These are phyloP conservation scores for Neotoxoptera formosana DNA, from an alignment of 1,140 invertebrate genomes.

Conservation along the genomic window DNA sequence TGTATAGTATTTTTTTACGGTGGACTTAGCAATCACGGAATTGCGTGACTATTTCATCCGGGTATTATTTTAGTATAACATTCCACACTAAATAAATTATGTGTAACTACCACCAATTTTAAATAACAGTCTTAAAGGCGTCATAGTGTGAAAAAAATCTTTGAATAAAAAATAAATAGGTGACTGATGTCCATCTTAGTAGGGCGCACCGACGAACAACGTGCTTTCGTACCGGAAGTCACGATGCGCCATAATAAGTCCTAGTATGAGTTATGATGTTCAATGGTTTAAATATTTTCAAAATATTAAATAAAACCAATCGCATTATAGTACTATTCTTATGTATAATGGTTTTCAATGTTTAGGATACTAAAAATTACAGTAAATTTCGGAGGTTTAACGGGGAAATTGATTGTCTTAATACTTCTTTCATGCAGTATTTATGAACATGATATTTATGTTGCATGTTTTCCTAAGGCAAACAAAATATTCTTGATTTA, in stretches of 20 bases:
- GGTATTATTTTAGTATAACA: background rate
- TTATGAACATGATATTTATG: background rate
- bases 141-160: background rate
- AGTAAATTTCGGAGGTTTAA: background rate
- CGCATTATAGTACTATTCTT: background rate
- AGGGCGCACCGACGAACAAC: background rate
- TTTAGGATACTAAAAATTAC: background rate
- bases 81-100: background rate
- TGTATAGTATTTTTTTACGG: background rate
- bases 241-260: background rate
- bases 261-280: background rate
- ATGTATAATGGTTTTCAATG: background rate
- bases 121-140: background rate
- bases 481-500: background rate
- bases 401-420: background rate
- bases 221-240: background rate
- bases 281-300: background rate
- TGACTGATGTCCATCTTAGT: background rate
- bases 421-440: background rate
- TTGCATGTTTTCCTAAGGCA: background rate
- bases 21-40: background rate
- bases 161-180: background rate
- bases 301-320: background rate
- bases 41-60: background rate
- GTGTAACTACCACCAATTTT: background rate